Percentiles rank a stretch among this genome's conserved stretches.
Conservation (phyloP, 2,888 invertebrate species). For the Phyllotreta striolata region DNA sequence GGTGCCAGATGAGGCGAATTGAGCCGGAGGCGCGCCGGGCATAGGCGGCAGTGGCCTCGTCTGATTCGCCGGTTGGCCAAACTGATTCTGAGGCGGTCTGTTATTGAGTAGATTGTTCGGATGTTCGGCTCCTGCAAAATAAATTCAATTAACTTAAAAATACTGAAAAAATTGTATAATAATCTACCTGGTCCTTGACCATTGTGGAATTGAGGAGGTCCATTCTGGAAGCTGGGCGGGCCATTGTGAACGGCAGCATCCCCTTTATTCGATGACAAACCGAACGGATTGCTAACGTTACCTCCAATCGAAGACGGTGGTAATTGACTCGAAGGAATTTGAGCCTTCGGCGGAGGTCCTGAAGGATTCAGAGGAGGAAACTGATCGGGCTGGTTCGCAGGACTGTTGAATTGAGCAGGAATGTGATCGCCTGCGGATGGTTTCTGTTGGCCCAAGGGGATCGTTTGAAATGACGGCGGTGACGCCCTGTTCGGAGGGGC, state of each 20-base stretch:
- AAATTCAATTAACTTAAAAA: constrained; percentile 26
- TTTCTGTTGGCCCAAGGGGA: constrained; percentile 41
- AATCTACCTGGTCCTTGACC: constrained; percentile 36
- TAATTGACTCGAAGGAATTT: constrained; percentile 45
- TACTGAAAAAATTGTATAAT: neutral
- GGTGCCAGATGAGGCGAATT: neutral
- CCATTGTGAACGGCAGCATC: constrained; percentile 38
- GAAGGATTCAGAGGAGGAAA: constrained; percentile 38
- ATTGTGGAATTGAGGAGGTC: constrained; percentile 42
- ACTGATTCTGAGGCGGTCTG: constrained; percentile 46
- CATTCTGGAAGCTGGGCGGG: constrained; percentile 39
- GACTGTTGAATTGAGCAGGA: constrained; percentile 29
- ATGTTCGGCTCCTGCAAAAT: constrained; percentile 30
- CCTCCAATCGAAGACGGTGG: constrained; percentile 40
- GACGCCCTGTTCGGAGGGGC: constrained; percentile 38
- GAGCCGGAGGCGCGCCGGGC: neutral
- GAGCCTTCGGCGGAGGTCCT: constrained; percentile 23
- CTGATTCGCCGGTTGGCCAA: constrained; percentile 23
- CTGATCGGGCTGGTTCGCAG: constrained; percentile 30
- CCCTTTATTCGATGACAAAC: constrained; percentile 23
- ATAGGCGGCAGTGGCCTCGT: neutral
- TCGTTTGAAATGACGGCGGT: constrained; percentile 37
- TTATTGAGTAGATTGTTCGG: constrained; percentile 39
- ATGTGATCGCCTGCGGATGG: constrained; percentile 27
- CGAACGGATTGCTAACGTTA: constrained; percentile 23